Conservation (phyloP, 2,113 vertebrate genomes). For the Gambusia affinis region DNA sequence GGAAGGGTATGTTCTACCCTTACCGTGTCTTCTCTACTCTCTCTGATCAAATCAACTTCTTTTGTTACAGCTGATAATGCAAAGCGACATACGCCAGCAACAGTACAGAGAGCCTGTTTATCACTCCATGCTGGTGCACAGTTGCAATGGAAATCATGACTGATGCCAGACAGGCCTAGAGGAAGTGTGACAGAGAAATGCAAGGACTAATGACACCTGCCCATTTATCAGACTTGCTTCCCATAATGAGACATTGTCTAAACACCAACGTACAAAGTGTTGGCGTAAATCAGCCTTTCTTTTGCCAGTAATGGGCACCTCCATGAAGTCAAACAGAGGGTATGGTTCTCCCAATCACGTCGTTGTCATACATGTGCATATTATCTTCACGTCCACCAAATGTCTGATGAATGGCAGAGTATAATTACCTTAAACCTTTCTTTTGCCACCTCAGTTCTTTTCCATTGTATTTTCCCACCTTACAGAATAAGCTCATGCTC, state of each 20-base stretch:
- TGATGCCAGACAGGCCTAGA: constrained; percentile 24
- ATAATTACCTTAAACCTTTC: constrained; percentile 72
- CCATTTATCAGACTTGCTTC: constrained; percentile 29
- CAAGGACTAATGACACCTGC: constrained; percentile 24
- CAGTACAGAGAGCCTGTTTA: constrained; percentile 34
- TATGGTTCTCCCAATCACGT: constrained; percentile 67
- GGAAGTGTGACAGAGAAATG: constrained; percentile 11
- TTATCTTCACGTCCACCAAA: constrained; percentile 62
- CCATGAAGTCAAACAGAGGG: constrained; percentile 65
- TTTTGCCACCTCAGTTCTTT: constrained; percentile 64
- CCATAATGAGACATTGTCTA: constrained; percentile 69
- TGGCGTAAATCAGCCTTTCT: constrained; percentile 56
- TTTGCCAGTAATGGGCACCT: constrained; percentile 71
- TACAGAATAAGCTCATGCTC: constrained; percentile 37
- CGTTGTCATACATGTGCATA: constrained; percentile 57
- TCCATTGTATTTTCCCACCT: constrained; percentile 41
- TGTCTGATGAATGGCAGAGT: constrained; percentile 64
- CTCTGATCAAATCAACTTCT: constrained; percentile 16
- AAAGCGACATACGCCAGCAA: constrained; percentile 5
- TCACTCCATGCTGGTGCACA: constrained; percentile 46
- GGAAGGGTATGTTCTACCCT: background rate
- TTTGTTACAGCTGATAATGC: constrained; percentile 14
- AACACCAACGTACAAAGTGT: constrained; percentile 48
- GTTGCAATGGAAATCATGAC: constrained; percentile 68
- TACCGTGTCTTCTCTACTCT: background rate